Evolutionary conservation across 2,113 vertebrate species (phyloP), one percentile per base, ranked within the genome.

Genomic region (Tichodroma muraria): DNA sequence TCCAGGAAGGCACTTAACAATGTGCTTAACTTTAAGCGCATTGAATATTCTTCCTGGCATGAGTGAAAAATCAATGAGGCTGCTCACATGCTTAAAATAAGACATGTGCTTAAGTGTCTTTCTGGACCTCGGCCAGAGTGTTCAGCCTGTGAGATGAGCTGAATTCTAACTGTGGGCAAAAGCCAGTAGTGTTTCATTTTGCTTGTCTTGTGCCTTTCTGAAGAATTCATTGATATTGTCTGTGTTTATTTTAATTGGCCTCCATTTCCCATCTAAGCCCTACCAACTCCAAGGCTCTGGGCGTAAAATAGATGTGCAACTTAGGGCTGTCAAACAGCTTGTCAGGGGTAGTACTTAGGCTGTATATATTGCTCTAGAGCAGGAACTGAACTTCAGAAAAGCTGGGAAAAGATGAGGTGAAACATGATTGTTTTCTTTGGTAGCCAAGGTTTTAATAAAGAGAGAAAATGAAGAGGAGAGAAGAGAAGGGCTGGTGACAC

Each of bases 391-490:
- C 92, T 95, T 95, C 92, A 79, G 93, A 86, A 97, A 95, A 97
- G 69, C 94, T 96, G 96, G 95, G 95, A 95, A 95, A 95, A 95
- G 95, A 97, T 95, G 94, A 96, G 94, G 95, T 97, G 96, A 95
- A 93, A 76, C 76, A 8, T 93, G 95, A 97, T 95, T 96, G 90
- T 95, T 95, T 97, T 97, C 96, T 97, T 95, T 97, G 94, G 95
- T 95, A 97, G 95, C 93, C 88, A 93, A 92, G 85, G 53, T 96
- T 95, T 97, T 95, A 95, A 96, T 96, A 95, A 86, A 80, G 90
- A 75, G 84, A 75, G 90, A 95, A 97, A 92, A 96, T 84, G 95
- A 95, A 95, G 88, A 95, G 94, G 94, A 95, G 96, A 95, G 96
- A 95, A 49, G 94, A 95, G 95, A 97, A 94, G 77, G 82, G 76